phyloP scores from a whole-genome alignment of 2,113 vertebrate genomes.

The Suncus etruscus region DNA sequence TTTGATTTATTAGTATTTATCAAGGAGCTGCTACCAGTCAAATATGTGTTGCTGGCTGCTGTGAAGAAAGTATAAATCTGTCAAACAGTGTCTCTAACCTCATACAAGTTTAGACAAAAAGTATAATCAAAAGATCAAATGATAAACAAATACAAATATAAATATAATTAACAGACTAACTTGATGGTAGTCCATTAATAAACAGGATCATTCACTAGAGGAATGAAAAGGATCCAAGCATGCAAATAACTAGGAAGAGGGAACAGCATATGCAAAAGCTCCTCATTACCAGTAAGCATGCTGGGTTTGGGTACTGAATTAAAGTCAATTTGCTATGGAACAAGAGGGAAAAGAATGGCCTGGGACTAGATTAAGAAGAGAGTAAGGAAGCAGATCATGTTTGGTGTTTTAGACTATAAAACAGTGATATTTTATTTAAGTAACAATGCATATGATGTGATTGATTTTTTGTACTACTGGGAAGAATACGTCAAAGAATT shows the following conservation, averaged over 20 bases:
- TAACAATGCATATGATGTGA: slow-evolving; percentile 32
- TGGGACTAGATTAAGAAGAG: slow-evolving; percentile 35
- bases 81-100: not conserved
- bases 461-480: slow-evolving; percentile 62
- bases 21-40: not conserved
- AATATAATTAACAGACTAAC: not conserved
- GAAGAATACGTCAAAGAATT: slow-evolving; percentile 58
- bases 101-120: slow-evolving; percentile 1
- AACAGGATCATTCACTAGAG: not conserved
- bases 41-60: not conserved
- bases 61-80: not conserved
- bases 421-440: slow-evolving; percentile 69
- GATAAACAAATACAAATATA: not conserved
- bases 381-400: not conserved
- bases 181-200: not conserved
- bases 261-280: not conserved
- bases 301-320: not conserved
- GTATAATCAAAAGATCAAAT: not conserved
- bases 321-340: not conserved
- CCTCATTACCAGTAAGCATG: not conserved
- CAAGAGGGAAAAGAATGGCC: not conserved
- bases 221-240: slow-evolving; percentile 20
- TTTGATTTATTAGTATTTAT: slow-evolving; percentile 33
- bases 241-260: not conserved
- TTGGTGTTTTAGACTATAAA: slow-evolving; percentile 23